Evolutionary conservation across 2,888 invertebrate genomes (phyloP), one percentile per base, ranked within the genome.

Genomic region (Tetropium fuscum): DNA sequence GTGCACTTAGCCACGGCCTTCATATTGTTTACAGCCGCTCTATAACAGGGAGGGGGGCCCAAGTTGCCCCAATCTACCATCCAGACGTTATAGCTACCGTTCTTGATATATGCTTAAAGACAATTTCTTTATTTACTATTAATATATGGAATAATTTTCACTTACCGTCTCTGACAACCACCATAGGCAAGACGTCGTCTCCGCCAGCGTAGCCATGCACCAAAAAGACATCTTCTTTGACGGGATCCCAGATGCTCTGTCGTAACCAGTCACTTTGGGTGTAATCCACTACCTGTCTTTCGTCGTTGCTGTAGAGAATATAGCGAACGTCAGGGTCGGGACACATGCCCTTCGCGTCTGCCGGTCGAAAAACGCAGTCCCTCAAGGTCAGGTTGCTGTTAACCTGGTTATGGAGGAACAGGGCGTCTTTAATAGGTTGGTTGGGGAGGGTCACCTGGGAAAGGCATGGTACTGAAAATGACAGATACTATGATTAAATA

Each of bases 131-230:
- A 27, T 8, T 7, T 36, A 15, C 15, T 36, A 11, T 13, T 36
- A n/a, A n/a, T n/a, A n/a, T n/a, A n/a, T n/a, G n/a, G n/a, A n/a
- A 4, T 16, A 16, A 16, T 10, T 7, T 7, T 22, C 15, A 4
- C 38, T 60, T 64, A 90, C 90, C 90, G 78, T 92, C 92, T 72
- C 90, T 84, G 0, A 92, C 83, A 1, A 93, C 90, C 2, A 86
- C 83, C 72, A 91, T 90, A 0, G 92, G 92, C 34, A 92, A 77
- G 0, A 87, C 86, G 69, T 90, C 89, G 69, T 91, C 90, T 0
- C 90, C 90, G 0, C 92, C 92, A 0, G 91, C 92, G 76, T 92
- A 93, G 1, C 92, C 92, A 72, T 93, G 92, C 18, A 92, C 82
- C 15, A 92, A 78, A 47, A 92, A 79, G 16, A 91, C 84, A 63